phyloP scores from a whole-genome alignment of 30 jellyfish, hydroid and myxozoan species.

The Pseudorhiza aurosa region DNA sequence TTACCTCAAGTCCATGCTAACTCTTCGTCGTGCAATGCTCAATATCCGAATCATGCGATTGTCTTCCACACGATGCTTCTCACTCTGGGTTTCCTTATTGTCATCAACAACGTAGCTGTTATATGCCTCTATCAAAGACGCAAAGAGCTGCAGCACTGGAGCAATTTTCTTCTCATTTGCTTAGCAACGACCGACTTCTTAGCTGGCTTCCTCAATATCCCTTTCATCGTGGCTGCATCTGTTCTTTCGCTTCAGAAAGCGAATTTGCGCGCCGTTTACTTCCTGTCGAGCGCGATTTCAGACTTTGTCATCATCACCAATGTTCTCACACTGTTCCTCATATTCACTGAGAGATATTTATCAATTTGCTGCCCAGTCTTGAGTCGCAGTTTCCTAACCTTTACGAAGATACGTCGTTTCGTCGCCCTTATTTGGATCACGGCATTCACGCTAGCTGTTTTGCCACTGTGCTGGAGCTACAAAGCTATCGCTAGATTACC shows the following conservation, averaged over 20 bases:
- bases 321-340: slow-evolving; percentile 36
- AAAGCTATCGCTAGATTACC: slow-evolving; percentile 12
- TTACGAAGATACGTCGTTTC: slow-evolving; percentile 6
- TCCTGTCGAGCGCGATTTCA: slow-evolving; percentile 20
- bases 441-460: slow-evolving; percentile 8
- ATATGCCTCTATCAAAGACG: slow-evolving; percentile 17
- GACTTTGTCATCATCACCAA: slow-evolving; percentile 31
- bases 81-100: slow-evolving; percentile 18
- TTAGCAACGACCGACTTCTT: slow-evolving; percentile 45
- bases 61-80: slow-evolving; percentile 26
- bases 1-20: background rate
- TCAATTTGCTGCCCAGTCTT: slow-evolving; percentile 43
- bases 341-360: slow-evolving; percentile 33
- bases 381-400: slow-evolving; percentile 1
- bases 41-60: slow-evolving; percentile 16
- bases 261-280: background rate
- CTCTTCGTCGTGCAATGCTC: background rate
- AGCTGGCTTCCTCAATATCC: slow-evolving; percentile 46
- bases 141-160: slow-evolving; percentile 29
- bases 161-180: slow-evolving; percentile 35
- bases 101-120: slow-evolving; percentile 27
- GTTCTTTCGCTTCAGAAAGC: background rate
- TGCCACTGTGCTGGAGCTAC: slow-evolving; percentile 37
- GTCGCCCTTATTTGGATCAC: slow-evolving; percentile 6
- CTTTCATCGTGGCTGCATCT: slow-evolving; percentile 44